Evolutionary conservation across 2,113 vertebrate genomes (phyloP).

Genomic region (Eolophus roseicapilla): DNA sequence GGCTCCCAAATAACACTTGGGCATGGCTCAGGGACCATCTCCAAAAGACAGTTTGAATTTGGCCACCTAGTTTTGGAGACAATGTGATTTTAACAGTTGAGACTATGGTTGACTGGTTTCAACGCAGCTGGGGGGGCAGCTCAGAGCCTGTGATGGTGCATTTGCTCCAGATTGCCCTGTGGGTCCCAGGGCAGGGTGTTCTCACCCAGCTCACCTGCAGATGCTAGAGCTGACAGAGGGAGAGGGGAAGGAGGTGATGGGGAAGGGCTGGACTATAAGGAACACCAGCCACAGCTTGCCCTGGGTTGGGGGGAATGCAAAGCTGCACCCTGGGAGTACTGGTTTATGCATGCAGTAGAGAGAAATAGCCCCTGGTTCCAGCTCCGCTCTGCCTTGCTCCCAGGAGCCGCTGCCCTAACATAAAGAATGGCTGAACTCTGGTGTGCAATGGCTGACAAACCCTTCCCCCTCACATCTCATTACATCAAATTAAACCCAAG

Average conservation of each 20-base stretch:
- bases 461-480: background rate
- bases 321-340: background rate
- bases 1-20: background rate
- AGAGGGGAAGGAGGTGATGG: background rate
- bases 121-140: fast-evolving
- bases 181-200: background rate
- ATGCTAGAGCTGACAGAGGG: background rate
- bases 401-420: background rate
- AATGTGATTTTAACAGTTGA: background rate
- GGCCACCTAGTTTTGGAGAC: background rate
- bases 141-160: background rate
- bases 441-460: background rate
- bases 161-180: fast-evolving
- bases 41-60: background rate
- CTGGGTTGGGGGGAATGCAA: fast-evolving
- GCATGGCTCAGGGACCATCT: background rate
- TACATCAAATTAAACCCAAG: background rate
- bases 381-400: background rate
- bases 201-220: background rate
- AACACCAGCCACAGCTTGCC: background rate
- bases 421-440: background rate
- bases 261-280: background rate
- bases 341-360: background rate
- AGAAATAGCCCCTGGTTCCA: background rate
- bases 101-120: background rate